Evolutionary conservation across 1,140 invertebrate species (phyloP).

Genomic region (Anastrepha ludens): DNA sequence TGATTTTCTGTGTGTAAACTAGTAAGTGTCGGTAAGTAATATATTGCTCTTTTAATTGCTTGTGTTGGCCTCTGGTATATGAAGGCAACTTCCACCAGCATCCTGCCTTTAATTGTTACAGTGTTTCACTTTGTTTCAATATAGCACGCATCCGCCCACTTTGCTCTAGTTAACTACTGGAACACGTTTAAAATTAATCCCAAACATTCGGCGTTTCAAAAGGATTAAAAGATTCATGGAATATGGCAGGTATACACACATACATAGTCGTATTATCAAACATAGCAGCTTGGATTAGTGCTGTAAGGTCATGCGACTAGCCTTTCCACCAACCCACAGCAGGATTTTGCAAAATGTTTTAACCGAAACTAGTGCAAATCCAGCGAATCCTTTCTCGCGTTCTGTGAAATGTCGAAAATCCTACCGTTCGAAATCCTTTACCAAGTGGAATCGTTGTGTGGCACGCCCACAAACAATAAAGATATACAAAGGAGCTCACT

Average conservation of each 20-base stretch:
- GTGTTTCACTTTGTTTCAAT: slow-evolving; percentile 6
- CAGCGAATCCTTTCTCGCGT: slow-evolving; percentile 31
- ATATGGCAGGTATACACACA: neutral
- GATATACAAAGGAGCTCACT: neutral
- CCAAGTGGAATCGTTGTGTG: neutral
- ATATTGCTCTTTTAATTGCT: too few relatives aligned
- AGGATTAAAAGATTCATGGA: slow-evolving; percentile 9
- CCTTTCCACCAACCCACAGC: neutral
- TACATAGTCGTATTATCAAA: neutral
- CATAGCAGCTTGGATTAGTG: neutral
- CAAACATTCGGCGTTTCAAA: slow-evolving; percentile 19
- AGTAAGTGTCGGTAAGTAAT: too few relatives aligned
- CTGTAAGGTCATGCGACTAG: neutral
- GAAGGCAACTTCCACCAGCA: neutral
- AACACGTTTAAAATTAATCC: neutral
- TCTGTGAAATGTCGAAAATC: neutral
- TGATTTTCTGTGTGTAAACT: too few relatives aligned
- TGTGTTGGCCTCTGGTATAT: too few relatives aligned
- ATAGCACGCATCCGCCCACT: neutral
- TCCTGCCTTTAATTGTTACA: neutral
- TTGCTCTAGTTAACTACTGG: slow-evolving; percentile 47
- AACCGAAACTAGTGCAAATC: slow-evolving; percentile 37
- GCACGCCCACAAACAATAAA: neutral
- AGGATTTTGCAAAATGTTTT: neutral
- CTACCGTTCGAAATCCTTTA: neutral